Base-by-base conservation (phyloP, 2,888 invertebrate species). In the Tenthredo scrophulariae region DNA sequence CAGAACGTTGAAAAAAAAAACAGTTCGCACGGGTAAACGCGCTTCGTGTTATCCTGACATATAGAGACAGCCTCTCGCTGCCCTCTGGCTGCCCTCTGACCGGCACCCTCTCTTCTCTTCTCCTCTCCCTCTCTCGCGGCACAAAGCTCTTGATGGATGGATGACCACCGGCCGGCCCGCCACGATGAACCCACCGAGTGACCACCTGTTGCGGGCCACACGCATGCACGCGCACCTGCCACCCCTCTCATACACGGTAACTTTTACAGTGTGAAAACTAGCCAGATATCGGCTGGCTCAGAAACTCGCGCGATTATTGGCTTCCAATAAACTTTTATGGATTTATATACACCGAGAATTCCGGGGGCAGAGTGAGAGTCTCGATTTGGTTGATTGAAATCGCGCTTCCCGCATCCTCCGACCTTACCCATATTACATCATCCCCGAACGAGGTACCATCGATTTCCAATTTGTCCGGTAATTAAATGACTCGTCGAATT, bases 121-220 rank as follows among this genome's bases (percentile, higher is more conserved):
- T 40, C 33, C 58, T 62, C 58, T 80, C 50, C 15, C 54, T 33
- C 37, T 62, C 26, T 62, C 33, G 62, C 80, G 89, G 90, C 90
- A 92, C 92, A 92, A 92, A 93, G 91, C 92, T 89, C 92, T 92
- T 93, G 93, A 93, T 93, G 92, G 93, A 93, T 93, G 91, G 92
- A 89, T 91, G 91, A 92, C 92, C 92, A 91, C 91, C 88, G 90
- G 90, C 84, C 84, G 74, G 85, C 84, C 50, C 75, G 50, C 43
- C 70, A 58, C 75, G 85, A 82, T 85, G 84, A 33, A 86, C 85
- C 70, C 85, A 79, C 87, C 86, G 88, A 89, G 89, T 89, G 93
- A 93, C 93, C 93, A 93, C 93, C 93, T 93, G 93, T 93, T 93
- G 93, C 92, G 88, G 90, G 83, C 88, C 87, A 88, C 88, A 91